Base-by-base conservation (phyloP, 2,797 vertebrate species). In the Enteromius afrohamiltoni region DNA sequence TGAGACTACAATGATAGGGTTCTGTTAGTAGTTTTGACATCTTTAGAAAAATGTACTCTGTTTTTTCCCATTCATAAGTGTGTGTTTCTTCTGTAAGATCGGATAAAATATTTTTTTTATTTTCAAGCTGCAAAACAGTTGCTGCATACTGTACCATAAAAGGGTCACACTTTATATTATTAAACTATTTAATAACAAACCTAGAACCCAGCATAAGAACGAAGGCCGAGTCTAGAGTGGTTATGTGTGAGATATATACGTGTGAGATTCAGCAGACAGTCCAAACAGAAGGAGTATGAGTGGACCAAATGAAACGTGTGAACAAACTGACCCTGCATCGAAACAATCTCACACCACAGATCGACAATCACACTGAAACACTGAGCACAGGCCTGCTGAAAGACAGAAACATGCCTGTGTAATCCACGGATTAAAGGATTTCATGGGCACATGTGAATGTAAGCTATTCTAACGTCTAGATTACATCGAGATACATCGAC, bases 381-480 rank as follows among this genome's bases (percentile, higher is more conserved):
- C 21, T 14, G 55, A 51, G 23, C 40, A 16, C 62, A 34, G 31
- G 14, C 23, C 11, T 49, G 77, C 60, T 51, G n/a, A 21, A 76
- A 64, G 42, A 21, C 80, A 92, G 47, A 79, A 91, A 91, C 89
- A 88, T 88, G 91, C 90, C 78, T 88, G 87, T 90, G 91, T 93
- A 93, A 93, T 94, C 92, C 91, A 29, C 81, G 91, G 93, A 92
- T 94, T 94, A 94, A 86, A 89, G 91, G 92, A 93, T 93, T 93
- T 89, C 86, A 92, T 87, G 84, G 89, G 87, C 89, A 89, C 91
- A 90, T 92, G 92, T 88, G 89, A 88, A 80, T 88, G 91, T 91
- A 92, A 91, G 90, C 92, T 92, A 93, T 74, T 74, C 60, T 89
- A 88, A 89, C 93, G 89, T 85, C 89, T 91, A 93, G 92, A 94